Conservation (phyloP, 2,797 vertebrate genomes). For the Paguma larvata region DNA sequence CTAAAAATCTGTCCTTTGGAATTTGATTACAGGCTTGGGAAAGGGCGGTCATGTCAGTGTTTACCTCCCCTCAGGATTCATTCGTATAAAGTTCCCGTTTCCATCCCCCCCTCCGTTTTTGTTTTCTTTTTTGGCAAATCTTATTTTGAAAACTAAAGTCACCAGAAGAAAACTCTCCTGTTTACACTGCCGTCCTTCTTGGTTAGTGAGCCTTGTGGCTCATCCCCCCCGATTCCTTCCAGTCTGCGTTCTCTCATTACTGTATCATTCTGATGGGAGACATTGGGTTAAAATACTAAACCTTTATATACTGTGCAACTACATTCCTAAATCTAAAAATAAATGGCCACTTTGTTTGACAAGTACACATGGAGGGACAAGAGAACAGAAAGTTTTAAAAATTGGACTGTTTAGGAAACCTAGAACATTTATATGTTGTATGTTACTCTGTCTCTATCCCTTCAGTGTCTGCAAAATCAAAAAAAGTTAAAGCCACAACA, state of each 20-base stretch:
- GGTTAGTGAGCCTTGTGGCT: not conserved
- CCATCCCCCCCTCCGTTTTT: not conserved
- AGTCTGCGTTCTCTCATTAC: not conserved
- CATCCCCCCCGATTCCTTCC: not conserved
- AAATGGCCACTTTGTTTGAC: not conserved
- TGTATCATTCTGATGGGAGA: not conserved
- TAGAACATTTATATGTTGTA: not conserved
- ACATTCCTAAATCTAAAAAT: not conserved
- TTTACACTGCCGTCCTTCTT: not conserved
- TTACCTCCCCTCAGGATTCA: not conserved
- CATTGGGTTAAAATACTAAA: not conserved
- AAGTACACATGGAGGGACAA: not conserved
- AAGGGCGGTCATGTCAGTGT: not conserved
- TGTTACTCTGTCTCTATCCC: not conserved
- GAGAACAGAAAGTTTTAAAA: not conserved
- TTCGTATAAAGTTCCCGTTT: not conserved
- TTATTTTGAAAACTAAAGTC: conserved; percentile 12
- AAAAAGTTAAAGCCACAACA: not conserved
- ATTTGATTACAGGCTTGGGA: not conserved
- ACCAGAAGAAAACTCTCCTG: not conserved
- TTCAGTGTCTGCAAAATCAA: not conserved
- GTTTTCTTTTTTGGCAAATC: not conserved
- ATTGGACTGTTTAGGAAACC: not conserved
- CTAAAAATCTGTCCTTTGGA: not conserved
- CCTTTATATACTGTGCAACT: not conserved